Evolutionary conservation across 1,140 invertebrate genomes (phyloP).

Genomic region (Drosophila pruinosa): DNA sequence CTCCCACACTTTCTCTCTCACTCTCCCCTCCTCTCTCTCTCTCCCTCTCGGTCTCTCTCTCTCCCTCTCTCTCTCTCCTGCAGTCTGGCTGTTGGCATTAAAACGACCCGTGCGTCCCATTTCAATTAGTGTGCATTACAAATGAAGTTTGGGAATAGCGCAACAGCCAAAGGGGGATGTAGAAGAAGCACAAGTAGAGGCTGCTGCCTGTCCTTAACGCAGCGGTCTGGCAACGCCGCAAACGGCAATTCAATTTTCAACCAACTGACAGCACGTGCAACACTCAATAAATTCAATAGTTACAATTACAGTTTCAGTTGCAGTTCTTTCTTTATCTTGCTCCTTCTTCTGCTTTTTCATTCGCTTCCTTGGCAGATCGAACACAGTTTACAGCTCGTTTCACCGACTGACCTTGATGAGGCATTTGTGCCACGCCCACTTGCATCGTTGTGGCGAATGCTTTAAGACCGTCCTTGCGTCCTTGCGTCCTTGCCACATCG

Average conservation of each 20-base stretch:
- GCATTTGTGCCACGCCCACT: not conserved
- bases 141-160: conserved; percentile 79
- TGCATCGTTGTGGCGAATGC: not conserved
- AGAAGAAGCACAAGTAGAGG: not conserved
- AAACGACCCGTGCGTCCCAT: conserved; percentile 74
- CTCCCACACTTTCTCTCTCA: not conserved
- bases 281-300: not conserved
- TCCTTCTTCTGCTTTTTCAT: not conserved
- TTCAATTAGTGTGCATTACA: conserved; percentile 81
- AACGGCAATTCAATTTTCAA: conserved; percentile 26
- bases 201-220: not conserved
- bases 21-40: not conserved
- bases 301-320: not conserved
- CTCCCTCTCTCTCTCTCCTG: conserved; percentile 18
- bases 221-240: conserved; percentile 28
- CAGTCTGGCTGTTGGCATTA: conserved; percentile 54
- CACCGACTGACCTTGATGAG: conserved; percentile 41
- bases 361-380: conserved; percentile 37
- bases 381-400: conserved; percentile 50
- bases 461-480: conserved; percentile 47
- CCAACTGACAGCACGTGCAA: conserved; percentile 18
- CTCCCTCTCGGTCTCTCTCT: not conserved
- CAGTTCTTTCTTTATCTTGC: not conserved
- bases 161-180: not conserved
- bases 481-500: conserved; percentile 56